phyloP scores from a whole-genome alignment of 2,888 invertebrate species.

The Drosophila austrosaltans region DNA sequence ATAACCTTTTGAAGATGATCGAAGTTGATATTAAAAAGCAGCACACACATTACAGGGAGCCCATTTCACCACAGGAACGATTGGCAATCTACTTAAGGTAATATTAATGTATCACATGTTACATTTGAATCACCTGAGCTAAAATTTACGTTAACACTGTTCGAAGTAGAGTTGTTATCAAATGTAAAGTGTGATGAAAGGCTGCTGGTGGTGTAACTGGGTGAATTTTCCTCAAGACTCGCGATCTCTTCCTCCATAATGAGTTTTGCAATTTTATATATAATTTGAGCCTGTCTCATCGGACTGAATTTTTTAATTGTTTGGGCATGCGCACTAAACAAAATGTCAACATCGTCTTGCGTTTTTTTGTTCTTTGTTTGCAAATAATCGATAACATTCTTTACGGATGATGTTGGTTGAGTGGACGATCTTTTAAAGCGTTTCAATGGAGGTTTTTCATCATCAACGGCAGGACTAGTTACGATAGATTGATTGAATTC shows the following conservation, averaged over 20 bases:
- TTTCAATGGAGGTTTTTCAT: too few relatives aligned
- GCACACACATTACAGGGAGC: too few relatives aligned
- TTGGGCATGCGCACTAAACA: conserved; percentile 6
- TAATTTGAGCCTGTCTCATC: conserved; percentile 11
- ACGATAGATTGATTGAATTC: too few relatives aligned
- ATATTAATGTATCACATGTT: too few relatives aligned
- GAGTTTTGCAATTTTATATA: conserved; percentile 11
- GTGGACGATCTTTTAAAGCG: too few relatives aligned
- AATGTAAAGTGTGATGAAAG: conserved; percentile 16
- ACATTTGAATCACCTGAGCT: too few relatives aligned
- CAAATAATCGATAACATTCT: not conserved
- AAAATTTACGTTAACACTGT: too few relatives aligned
- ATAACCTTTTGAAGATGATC: too few relatives aligned
- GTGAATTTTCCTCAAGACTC: conserved; percentile 6
- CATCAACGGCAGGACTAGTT: too few relatives aligned
- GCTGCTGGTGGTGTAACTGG: conserved; percentile 5
- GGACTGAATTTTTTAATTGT: conserved; percentile 13
- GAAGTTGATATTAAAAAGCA: too few relatives aligned
- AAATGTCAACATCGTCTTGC: conserved; percentile 20
- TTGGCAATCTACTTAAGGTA: too few relatives aligned
- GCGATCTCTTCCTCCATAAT: not conserved
- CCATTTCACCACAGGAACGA: too few relatives aligned
- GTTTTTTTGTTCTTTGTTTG: conserved; percentile 6
- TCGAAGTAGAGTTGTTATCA: not conserved
- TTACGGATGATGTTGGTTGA: not conserved